Conservation (phyloP, 2,888 invertebrate species). For the Drosophila sordidula region DNA sequence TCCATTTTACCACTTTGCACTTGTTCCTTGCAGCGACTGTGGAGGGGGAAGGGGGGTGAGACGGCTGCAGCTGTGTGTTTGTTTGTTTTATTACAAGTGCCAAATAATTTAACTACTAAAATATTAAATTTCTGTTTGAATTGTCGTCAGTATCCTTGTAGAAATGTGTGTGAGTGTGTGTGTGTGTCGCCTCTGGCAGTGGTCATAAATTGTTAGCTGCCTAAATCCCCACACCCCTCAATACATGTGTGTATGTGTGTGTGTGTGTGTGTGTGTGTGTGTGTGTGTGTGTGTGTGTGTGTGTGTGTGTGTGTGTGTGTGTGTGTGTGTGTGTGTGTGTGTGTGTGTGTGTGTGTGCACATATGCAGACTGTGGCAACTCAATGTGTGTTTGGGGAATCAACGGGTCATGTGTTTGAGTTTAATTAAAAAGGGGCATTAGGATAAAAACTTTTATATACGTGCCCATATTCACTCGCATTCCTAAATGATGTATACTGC, state of each 20-base stretch:
- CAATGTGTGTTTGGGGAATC: constrained; percentile 78
- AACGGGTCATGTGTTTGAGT: constrained; percentile 74
- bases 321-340: too few species aligned
- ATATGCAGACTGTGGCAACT: constrained; percentile 54
- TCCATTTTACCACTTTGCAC: constrained; percentile 76
- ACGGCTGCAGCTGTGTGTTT: constrained; percentile 57
- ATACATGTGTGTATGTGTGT: constrained; percentile 1
- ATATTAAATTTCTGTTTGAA: constrained; percentile 81
- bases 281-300: constrained; percentile 1
- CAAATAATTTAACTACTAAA: constrained; percentile 82
- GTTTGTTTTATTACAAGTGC: constrained; percentile 81
- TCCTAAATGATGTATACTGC: constrained; percentile 52
- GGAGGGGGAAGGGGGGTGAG: constrained; percentile 1
- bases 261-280: constrained; percentile 1
- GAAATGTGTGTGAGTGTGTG: not conserved
- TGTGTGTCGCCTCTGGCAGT: constrained; percentile 39
- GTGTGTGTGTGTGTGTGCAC: constrained; percentile 2
- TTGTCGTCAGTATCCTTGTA: constrained; percentile 64
- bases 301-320: constrained; percentile 1
- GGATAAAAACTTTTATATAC: constrained; percentile 44
- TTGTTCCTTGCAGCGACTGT: constrained; percentile 48
- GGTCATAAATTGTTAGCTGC: constrained; percentile 65
- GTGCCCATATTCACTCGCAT: constrained; percentile 35
- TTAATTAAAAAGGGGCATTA: constrained; percentile 80
- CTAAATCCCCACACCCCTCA: constrained; percentile 7